Percentiles rank a stretch among this genome's conserved stretches.
These are phyloP conservation scores for Poeciliopsis gracilis DNA, from an alignment of 2,797 vertebrate genomes.

Conservation along the genomic window DNA sequence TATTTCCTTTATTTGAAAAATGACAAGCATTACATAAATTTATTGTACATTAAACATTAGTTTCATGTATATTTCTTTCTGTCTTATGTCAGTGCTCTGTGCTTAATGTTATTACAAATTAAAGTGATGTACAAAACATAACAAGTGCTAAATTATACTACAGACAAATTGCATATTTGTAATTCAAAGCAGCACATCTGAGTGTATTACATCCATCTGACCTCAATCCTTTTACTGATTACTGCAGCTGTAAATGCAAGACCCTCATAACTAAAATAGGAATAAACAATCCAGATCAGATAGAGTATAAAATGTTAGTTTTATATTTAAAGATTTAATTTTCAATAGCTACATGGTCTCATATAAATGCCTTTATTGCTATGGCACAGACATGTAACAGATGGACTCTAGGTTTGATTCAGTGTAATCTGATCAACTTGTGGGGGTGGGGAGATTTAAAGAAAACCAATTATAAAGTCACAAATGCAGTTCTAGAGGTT, in stretches of 20 bases:
- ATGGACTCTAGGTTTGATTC: neutral
- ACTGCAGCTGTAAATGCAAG: conserved; percentile 18
- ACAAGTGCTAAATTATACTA: neutral
- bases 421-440: conserved; percentile 13
- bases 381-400: conserved; percentile 55
- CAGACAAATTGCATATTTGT: neutral
- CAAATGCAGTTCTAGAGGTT: conserved; percentile 18
- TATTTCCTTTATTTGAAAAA: conserved; percentile 74
- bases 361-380: conserved; percentile 46
- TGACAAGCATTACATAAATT: conserved; percentile 49
- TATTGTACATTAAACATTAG: conserved; percentile 56
- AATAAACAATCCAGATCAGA: neutral
- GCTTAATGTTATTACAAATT: conserved; percentile 41
- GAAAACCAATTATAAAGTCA: conserved; percentile 27
- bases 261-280: conserved; percentile 14
- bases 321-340: neutral
- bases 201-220: neutral
- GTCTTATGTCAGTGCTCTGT: conserved; percentile 30
- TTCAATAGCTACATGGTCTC: conserved; percentile 18
- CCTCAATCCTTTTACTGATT: neutral
- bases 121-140: conserved; percentile 20
- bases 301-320: neutral
- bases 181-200: neutral
- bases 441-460: conserved; percentile 23
- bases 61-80: conserved; percentile 11